phyloP scores from a whole-genome alignment of 1,140 invertebrate genomes.

The Drosophila busckii region DNA sequence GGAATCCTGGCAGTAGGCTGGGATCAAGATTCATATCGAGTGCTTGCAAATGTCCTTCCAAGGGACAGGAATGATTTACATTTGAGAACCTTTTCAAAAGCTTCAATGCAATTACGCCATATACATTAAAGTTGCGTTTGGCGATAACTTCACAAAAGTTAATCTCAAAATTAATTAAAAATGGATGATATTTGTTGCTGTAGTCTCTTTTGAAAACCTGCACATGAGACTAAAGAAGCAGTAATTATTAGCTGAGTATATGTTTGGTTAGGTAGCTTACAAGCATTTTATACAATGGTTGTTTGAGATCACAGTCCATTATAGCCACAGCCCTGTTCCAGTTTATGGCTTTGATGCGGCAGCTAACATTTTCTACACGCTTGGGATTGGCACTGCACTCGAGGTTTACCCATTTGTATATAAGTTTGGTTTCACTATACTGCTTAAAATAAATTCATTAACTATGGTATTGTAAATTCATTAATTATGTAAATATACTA shows the following conservation, averaged over 20 bases:
- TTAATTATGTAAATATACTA: too few relatives aligned
- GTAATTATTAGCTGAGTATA: neutral
- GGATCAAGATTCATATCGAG: conserved; percentile 13
- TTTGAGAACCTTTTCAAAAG: conserved; percentile 7
- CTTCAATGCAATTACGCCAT: conserved; percentile 4
- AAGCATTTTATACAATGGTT: conserved; percentile 16
- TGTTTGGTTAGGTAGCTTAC: conserved; percentile 11
- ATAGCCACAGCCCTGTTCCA: conserved; percentile 35
- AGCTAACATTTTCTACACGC: conserved; percentile 3
- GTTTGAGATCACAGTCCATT: conserved; percentile 30
- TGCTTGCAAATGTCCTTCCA: conserved; percentile 21
- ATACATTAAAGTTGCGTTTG: conserved; percentile 4
- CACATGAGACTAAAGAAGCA: neutral
- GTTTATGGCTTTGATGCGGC: conserved; percentile 23
- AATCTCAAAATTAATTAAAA: conserved; percentile 19
- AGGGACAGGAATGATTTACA: conserved; percentile 38
- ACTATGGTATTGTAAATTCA: too few relatives aligned
- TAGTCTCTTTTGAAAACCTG: conserved; percentile 26
- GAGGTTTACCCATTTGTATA: conserved; percentile 39
- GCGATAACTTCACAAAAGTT: conserved; percentile 26
- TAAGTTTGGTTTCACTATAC: conserved; percentile 1
- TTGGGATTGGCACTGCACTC: conserved; percentile 1
- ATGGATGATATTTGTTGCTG: conserved; percentile 40
- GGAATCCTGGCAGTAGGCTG: conserved; percentile 3
- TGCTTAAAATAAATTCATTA: neutral